A percentile compares a stretch with the other conserved stretches of the same genome.
These are phyloP conservation scores for Calcarius lapponicus DNA, from an alignment of 2,797 vertebrate species.

Conservation along the genomic window DNA sequence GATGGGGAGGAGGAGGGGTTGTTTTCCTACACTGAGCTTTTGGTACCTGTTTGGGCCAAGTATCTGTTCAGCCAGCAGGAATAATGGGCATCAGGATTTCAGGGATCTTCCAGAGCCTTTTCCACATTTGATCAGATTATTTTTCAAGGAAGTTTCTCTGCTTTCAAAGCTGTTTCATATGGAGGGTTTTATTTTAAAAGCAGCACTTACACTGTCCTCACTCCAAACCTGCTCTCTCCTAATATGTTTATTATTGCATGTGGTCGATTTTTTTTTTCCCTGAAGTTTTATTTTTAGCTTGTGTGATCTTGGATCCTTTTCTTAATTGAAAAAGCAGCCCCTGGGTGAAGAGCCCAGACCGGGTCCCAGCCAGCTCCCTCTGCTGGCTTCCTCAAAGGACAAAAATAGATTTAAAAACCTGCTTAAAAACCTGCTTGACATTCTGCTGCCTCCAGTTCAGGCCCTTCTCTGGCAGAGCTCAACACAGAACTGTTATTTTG, in stretches of 20 bases:
- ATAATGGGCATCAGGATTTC: neutral
- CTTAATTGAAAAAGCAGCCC: neutral
- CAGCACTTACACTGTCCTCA: neutral
- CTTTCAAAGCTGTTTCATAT: neutral
- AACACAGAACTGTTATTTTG: neutral
- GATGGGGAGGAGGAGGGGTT: neutral
- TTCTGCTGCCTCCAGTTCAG: neutral
- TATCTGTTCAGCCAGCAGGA: neutral
- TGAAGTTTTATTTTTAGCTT: conserved; percentile 22
- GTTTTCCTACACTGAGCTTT: fast-evolving
- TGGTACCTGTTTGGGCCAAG: neutral
- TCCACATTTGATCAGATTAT: neutral
- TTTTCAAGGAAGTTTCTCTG: neutral
- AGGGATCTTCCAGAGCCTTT: neutral
- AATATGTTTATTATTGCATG: neutral
- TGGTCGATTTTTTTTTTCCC: neutral
- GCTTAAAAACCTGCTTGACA: neutral
- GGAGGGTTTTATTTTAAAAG: neutral
- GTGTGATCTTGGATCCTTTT: neutral
- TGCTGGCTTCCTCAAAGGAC: neutral
- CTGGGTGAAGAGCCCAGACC: neutral
- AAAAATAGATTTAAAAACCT: neutral
- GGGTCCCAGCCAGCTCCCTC: neutral
- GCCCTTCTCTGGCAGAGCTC: neutral
- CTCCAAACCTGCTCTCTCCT: neutral